phyloP scores from a whole-genome alignment of 2,888 invertebrate species.

The Cantharis flavilabris region DNA sequence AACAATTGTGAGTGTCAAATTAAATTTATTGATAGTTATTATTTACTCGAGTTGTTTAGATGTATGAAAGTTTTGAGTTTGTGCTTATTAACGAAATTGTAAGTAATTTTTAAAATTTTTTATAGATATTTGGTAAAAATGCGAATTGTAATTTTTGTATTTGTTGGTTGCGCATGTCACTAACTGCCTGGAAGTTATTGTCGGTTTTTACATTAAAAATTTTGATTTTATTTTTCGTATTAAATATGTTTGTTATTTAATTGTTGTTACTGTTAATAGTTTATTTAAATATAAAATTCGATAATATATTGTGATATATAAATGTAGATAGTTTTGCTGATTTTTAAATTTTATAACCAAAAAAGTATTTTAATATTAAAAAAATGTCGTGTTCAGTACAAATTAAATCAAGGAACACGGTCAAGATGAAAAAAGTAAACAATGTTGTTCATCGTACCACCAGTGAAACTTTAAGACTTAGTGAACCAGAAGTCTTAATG shows the following conservation, averaged over 20 bases:
- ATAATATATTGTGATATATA: background rate
- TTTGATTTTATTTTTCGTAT: conserved; percentile 10
- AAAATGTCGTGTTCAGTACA: conserved; percentile 23
- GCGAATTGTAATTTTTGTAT: background rate
- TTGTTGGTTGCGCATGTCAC: conserved; percentile 4
- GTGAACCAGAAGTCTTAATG: conserved; percentile 34
- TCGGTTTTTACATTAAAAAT: conserved; percentile 7
- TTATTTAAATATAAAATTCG: background rate
- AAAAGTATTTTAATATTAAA: background rate
- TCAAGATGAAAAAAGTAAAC: conserved; percentile 40
- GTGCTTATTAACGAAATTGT: background rate
- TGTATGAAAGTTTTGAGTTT: background rate
- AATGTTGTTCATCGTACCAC: conserved; percentile 71
- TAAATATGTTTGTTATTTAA: conserved; percentile 7
- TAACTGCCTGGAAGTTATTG: conserved; percentile 6
- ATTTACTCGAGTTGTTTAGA: background rate
- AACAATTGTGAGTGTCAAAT: background rate
- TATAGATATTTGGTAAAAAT: background rate
- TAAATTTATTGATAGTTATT: background rate
- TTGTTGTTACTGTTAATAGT: background rate
- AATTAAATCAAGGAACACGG: conserved; percentile 19
- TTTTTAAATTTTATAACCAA: conserved; percentile 4
- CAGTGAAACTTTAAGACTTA: conserved; percentile 71
- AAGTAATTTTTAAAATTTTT: background rate
- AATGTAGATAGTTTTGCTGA: background rate